Percentiles rank a stretch among this genome's conserved stretches.
Evolutionary conservation across 2,113 vertebrate species (phyloP).

Genomic region (Struthio camelus): DNA sequence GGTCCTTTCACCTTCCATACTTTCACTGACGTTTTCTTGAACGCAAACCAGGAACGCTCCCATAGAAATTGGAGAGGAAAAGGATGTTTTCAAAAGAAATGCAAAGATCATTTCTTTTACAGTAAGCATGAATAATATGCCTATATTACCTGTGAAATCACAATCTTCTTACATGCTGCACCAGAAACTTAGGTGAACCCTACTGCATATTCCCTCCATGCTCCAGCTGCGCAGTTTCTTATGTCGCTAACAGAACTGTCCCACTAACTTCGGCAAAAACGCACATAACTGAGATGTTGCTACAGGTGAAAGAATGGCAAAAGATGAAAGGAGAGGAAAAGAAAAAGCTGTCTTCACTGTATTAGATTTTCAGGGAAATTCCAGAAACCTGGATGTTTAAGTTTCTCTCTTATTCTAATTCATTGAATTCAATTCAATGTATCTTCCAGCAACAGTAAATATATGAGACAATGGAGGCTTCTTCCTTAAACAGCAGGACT

Average conservation of each 20-base stretch:
- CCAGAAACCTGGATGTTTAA: neutral
- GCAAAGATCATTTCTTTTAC: neutral
- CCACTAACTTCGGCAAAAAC: neutral
- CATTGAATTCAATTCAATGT: neutral
- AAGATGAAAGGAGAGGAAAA: neutral
- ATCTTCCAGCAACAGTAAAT: neutral
- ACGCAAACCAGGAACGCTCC: neutral
- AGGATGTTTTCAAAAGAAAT: neutral
- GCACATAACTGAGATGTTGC: accelerated
- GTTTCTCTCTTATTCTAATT: conserved; percentile 1
- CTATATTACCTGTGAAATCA: neutral
- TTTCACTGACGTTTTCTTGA: neutral
- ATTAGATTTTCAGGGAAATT: neutral
- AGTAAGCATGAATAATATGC: neutral
- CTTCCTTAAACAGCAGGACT: neutral
- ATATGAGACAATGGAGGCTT: neutral
- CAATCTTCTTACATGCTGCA: neutral
- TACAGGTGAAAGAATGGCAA: neutral
- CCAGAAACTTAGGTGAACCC: neutral
- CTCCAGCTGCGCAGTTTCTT: neutral
- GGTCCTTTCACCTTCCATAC: accelerated
- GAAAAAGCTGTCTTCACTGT: neutral
- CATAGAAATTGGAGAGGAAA: neutral
- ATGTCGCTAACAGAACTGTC: neutral
- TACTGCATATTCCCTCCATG: neutral